phyloP scores from a whole-genome alignment of 2,888 invertebrate genomes.

The Pseudolycoriella hygida region DNA sequence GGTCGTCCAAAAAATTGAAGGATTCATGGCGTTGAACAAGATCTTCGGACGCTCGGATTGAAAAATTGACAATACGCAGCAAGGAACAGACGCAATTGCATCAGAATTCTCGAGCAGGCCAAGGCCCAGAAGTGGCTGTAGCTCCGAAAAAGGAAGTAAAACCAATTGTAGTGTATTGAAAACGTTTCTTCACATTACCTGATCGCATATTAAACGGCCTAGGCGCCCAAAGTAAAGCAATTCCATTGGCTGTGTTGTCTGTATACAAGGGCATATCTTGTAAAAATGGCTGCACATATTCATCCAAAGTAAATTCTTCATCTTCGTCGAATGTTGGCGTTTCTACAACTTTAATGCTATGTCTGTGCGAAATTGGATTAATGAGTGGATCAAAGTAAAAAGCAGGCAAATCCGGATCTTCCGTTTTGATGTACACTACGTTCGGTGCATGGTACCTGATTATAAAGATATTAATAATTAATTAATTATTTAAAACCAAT shows the following conservation, averaged over 20 bases:
- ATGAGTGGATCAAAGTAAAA: slow-evolving; percentile 99
- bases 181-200: no score
- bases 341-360: slow-evolving; percentile 67
- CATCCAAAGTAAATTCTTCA: slow-evolving; percentile 83
- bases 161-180: no score
- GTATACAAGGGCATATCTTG: slow-evolving; percentile 92
- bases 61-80: no score
- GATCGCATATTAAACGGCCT: slow-evolving; percentile 95
- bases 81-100: no score
- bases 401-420: slow-evolving; percentile 98
- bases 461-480: slow-evolving; percentile 9
- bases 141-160: no score
- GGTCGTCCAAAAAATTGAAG: no score
- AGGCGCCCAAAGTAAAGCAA: slow-evolving; percentile 92
- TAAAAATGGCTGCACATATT: slow-evolving; percentile 79
- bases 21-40: no score
- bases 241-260: slow-evolving; percentile 97
- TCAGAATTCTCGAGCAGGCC: no score
- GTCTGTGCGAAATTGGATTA: slow-evolving; percentile 94
- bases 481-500: background rate
- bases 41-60: no score
- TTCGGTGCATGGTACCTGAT: slow-evolving; percentile 96
- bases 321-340: slow-evolving; percentile 84
- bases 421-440: slow-evolving; percentile 98
- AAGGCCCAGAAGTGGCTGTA: no score